Percentiles rank a stretch among this genome's conserved stretches.
phyloP scores from a whole-genome alignment of 1,140 invertebrate genomes.

The Tetragnatha versicolor region DNA sequence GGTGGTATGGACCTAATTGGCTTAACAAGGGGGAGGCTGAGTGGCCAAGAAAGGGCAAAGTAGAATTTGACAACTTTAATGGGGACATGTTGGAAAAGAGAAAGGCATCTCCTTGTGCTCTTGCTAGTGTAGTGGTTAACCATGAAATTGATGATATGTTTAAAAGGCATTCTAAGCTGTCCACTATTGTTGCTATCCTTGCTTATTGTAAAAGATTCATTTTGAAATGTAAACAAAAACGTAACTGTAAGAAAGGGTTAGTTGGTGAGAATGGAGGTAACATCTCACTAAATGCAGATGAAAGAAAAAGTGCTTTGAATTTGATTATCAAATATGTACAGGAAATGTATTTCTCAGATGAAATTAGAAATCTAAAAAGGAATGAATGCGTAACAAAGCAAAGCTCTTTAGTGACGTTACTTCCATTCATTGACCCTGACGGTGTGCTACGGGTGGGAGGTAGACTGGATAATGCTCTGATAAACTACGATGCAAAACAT shows the following conservation, averaged over 20 bases:
- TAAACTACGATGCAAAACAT: slow-evolving; percentile 60
- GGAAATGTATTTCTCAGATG: not conserved
- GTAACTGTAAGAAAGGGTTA: too few relatives aligned
- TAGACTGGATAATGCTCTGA: slow-evolving; percentile 60
- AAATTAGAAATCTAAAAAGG: not conserved
- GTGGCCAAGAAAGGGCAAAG: not conserved
- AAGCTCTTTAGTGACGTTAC: slow-evolving; percentile 54
- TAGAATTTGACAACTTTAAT: not conserved
- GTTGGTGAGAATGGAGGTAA: too few relatives aligned
- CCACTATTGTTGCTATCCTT: too few relatives aligned
- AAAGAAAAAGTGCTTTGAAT: not conserved
- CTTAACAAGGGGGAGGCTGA: not conserved
- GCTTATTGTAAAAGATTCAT: too few relatives aligned
- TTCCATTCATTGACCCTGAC: slow-evolving; percentile 63
- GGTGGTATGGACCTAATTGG: slow-evolving; percentile 31
- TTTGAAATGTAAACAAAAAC: too few relatives aligned
- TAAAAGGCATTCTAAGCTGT: too few relatives aligned
- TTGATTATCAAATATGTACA: not conserved
- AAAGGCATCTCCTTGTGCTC: too few relatives aligned
- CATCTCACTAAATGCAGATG: too few relatives aligned
- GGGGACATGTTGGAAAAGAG: not conserved
- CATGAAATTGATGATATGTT: too few relatives aligned
- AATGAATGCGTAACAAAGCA: too few relatives aligned
- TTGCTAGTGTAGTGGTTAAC: too few relatives aligned
- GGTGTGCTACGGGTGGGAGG: slow-evolving; percentile 64